phyloP scores from a whole-genome alignment of 1,140 invertebrate species.

The Aporrectodea caliginosa region DNA sequence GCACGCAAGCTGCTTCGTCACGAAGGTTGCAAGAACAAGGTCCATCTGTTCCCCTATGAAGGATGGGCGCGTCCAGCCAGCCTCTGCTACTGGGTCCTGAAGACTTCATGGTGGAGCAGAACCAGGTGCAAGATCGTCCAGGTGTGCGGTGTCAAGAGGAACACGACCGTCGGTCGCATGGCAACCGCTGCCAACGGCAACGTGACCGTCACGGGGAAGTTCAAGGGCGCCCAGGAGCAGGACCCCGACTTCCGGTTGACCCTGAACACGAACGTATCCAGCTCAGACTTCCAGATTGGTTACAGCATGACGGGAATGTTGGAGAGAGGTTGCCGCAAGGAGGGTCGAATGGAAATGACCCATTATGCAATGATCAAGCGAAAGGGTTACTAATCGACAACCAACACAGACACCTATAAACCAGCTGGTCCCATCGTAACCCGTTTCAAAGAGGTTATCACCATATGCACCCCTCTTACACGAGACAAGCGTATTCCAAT shows the following conservation, averaged over 20 bases:
- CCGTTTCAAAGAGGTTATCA: no score
- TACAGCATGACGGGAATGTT: slow-evolving; percentile 81
- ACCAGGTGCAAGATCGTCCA: slow-evolving; percentile 77
- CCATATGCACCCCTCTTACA: no score
- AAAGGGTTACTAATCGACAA: slow-evolving; percentile 52
- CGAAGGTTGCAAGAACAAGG: slow-evolving; percentile 69
- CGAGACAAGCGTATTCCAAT: no score
- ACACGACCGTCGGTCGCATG: slow-evolving; percentile 73
- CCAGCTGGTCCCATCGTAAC: no score
- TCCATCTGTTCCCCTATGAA: slow-evolving; percentile 78
- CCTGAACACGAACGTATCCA: slow-evolving; percentile 72
- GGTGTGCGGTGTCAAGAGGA: slow-evolving; percentile 68
- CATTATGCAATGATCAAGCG: slow-evolving; percentile 79
- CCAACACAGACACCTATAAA: not conserved
- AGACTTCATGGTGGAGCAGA: slow-evolving; percentile 77
- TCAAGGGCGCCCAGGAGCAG: slow-evolving; percentile 63
- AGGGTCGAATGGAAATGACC: slow-evolving; percentile 74
- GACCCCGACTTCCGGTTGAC: slow-evolving; percentile 60
- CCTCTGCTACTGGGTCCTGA: slow-evolving; percentile 80
- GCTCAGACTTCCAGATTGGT: slow-evolving; percentile 79
- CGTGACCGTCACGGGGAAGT: slow-evolving; percentile 74
- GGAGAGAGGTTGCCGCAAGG: slow-evolving; percentile 72
- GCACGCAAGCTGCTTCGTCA: slow-evolving; percentile 68
- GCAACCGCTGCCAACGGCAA: slow-evolving; percentile 70
- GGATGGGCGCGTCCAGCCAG: slow-evolving; percentile 78